These are phyloP conservation scores for Pantelozetes paolii DNA, from an alignment of 2,888 invertebrate genomes.

Conservation along the genomic window DNA sequence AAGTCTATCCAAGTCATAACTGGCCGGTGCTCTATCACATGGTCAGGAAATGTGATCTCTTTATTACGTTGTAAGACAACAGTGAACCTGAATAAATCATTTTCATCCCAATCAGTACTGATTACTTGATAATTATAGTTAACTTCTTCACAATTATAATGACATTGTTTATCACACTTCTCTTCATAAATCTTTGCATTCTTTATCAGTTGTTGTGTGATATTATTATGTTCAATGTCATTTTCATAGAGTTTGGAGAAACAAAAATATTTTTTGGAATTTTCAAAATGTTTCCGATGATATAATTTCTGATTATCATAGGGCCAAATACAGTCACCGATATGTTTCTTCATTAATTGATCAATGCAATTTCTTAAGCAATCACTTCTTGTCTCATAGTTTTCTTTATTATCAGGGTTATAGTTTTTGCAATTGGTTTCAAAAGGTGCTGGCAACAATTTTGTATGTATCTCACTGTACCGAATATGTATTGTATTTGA, in stretches of 20 bases:
- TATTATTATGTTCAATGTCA: neutral
- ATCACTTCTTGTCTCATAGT: neutral
- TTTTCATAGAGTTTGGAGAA: too few species aligned
- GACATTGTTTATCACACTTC: neutral
- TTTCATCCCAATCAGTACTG: neutral
- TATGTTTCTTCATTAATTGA: neutral
- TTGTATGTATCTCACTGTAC: neutral
- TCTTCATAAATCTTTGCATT: too few species aligned
- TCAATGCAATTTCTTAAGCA: neutral
- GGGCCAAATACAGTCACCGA: too few species aligned
- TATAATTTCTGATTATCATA: neutral
- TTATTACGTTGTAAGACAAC: too few species aligned
- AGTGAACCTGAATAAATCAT: too few species aligned
- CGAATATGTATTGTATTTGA: neutral
- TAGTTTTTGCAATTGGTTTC: neutral
- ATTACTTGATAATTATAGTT: neutral
- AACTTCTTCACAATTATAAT: neutral
- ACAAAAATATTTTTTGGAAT: too few species aligned
- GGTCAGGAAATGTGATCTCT: neutral
- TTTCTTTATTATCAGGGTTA: neutral
- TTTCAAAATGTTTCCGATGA: neutral
- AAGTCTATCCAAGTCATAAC: neutral
- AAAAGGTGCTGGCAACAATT: neutral
- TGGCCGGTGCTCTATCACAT: neutral
- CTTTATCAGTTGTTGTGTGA: too few species aligned